A percentile compares a stretch with the other conserved stretches of the same genome.
These are phyloP conservation scores for Sycophaga agraensis DNA, from an alignment of 1,140 invertebrate genomes.

Conservation along the genomic window DNA sequence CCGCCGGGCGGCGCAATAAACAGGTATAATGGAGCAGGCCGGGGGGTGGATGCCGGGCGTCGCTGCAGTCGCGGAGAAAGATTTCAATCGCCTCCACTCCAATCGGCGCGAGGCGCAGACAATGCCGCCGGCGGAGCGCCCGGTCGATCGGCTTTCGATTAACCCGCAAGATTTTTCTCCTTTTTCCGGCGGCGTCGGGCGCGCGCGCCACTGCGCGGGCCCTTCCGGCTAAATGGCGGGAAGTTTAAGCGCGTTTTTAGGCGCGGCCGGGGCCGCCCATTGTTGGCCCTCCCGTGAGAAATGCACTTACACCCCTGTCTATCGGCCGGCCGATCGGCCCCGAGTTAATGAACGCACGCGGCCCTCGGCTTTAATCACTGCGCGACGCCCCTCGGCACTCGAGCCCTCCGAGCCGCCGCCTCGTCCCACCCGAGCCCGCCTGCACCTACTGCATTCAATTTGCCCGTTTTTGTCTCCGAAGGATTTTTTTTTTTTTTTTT, in stretches of 20 bases:
- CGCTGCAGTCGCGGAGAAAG: constrained; percentile 33
- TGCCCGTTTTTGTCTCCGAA: background rate
- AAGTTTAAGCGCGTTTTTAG: constrained; percentile 25
- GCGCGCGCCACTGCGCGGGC: background rate
- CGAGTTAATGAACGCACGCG: constrained; percentile 16
- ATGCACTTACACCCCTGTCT: constrained; percentile 24
- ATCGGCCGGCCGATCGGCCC: constrained; percentile 8
- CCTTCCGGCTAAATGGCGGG: constrained; percentile 2
- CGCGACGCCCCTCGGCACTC: background rate
- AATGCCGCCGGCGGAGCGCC: constrained; percentile 43
- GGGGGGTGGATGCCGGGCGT: background rate
- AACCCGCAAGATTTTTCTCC: constrained; percentile 43
- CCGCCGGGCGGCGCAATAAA: constrained; percentile 23
- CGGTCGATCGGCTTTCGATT: constrained; percentile 48
- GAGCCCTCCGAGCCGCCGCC: background rate
- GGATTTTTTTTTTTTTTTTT: background rate
- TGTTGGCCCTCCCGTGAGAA: constrained; percentile 14
- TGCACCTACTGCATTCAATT: no score
- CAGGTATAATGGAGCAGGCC: constrained; percentile 30
- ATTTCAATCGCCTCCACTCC: constrained; percentile 47
- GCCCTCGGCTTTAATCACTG: background rate
- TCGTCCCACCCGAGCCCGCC: no score
- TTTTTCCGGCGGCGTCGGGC: constrained; percentile 20
- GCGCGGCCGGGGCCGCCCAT: background rate
- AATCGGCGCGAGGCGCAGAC: constrained; percentile 38